Percentiles rank a stretch among this genome's conserved stretches.
Conservation (phyloP, 2,113 vertebrate genomes). For the Serilophus lunatus region DNA sequence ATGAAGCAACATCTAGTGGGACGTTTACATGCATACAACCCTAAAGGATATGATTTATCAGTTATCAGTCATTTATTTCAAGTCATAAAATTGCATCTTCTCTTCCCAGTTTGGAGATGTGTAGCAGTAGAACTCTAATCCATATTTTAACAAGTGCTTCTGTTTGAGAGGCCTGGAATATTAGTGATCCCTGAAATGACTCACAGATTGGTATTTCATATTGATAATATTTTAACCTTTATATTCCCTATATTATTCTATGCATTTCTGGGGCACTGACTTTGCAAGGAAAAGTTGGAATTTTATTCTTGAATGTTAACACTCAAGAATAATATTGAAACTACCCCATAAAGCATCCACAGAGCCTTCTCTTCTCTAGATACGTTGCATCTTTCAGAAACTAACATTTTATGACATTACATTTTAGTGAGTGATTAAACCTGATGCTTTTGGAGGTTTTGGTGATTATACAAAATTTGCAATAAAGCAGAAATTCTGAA, state of each 20-base stretch:
- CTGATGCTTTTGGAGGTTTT: neutral
- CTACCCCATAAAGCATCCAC: neutral
- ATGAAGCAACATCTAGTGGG: neutral
- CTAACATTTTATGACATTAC: neutral
- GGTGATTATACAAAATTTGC: neutral
- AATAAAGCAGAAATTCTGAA: neutral
- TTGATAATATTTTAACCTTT: neutral
- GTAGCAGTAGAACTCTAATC: neutral
- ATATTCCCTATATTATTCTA: neutral
- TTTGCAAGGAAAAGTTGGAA: fast-evolving
- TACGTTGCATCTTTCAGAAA: neutral
- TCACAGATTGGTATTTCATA: neutral
- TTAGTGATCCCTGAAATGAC: neutral
- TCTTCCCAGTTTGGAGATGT: neutral
- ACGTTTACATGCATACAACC: neutral
- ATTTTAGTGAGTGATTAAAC: neutral
- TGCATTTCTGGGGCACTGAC: neutral
- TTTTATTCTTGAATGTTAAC: neutral
- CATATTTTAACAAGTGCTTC: neutral
- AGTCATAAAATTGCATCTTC: neutral
- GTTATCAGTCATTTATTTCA: neutral
- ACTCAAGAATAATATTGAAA: too few relatives aligned
- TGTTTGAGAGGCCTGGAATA: neutral
- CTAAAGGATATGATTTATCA: neutral
- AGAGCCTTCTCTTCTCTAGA: neutral